Evolutionary conservation across 2,888 invertebrate genomes (phyloP).

Genomic region (Hetaerina titia): DNA sequence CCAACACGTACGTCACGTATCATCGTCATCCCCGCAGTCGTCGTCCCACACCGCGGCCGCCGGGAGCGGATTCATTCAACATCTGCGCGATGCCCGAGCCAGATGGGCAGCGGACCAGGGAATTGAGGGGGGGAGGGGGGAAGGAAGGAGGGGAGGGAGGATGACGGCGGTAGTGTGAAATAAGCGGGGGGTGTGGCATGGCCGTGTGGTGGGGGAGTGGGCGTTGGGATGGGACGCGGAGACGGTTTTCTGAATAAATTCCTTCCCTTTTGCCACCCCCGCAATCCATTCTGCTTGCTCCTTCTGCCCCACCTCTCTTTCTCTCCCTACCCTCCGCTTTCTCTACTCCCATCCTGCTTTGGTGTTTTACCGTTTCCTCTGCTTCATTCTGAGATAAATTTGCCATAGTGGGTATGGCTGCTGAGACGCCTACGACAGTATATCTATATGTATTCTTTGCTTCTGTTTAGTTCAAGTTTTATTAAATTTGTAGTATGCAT

Average conservation of each 20-base stretch:
- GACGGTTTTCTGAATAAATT: neutral
- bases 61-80: constrained; percentile 29
- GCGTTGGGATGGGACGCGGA: neutral
- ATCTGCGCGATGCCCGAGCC: constrained; percentile 45
- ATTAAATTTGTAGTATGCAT: too few species aligned
- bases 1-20: neutral
- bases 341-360: neutral
- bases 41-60: neutral
- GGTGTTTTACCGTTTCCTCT: too few species aligned
- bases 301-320: neutral
- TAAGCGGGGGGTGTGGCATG: neutral
- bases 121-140: neutral
- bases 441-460: too few species aligned
- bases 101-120: constrained; percentile 49
- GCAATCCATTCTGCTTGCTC: neutral
- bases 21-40: neutral
- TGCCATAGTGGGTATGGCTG: too few species aligned
- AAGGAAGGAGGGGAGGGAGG: neutral
- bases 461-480: too few species aligned
- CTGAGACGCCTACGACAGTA: too few species aligned
- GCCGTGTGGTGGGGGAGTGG: neutral
- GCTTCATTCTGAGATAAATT: too few species aligned
- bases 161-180: neutral
- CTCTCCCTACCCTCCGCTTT: neutral
- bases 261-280: constrained; percentile 11